Base-by-base conservation (phyloP, 2,113 vertebrate genomes). In the Taxidea taxus region DNA sequence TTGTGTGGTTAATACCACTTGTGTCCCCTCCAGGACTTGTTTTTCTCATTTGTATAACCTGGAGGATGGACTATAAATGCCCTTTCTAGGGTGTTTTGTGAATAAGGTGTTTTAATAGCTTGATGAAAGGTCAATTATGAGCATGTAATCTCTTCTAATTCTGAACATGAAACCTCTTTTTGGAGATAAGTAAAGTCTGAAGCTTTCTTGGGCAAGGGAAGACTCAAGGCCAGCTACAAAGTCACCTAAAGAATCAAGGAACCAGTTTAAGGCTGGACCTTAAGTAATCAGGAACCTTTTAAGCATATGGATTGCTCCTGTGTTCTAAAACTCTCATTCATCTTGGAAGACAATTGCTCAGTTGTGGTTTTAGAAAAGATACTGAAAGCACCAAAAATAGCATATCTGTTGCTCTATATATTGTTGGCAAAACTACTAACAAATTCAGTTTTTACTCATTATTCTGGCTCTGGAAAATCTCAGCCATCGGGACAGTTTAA, bases 41-140 rank as follows among this genome's bases (percentile, higher is more conserved):
- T 94, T 91, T 95, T 92, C 37, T 88, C n/a, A 6, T 47, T 91
- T 74, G 16, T 87, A 68, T 58, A 90, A 92, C 37, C 49, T 90
- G 78, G 54, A 68, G 31, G 10, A 44, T 81, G 66, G 44, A 54
- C 20, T 60, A 3, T 47, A 51, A 70, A 4, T 66, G 31, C 6
- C 16, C n/a, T 84, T 74, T 54, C 21, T 80, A 10, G n/a, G 9
- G 2, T 93, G 10, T 88, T 93, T 95, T 64, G 51, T 93, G 54
- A 90, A 64, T 23, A 68, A 27, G 4, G 5, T 74, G 3, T 86
- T 94, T 92, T 93, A 86, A 68, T 92, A 93, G 29, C 68, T 84
- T 85, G 44, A 77, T 16, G 34, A 83, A 87, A 92, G 39, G 20
- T 87, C 39, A 68, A 47, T 20, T 39, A 62, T 34, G 23, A 87